Evolutionary conservation across 2,113 vertebrate genomes (phyloP).

Genomic region (Vimba vimba): DNA sequence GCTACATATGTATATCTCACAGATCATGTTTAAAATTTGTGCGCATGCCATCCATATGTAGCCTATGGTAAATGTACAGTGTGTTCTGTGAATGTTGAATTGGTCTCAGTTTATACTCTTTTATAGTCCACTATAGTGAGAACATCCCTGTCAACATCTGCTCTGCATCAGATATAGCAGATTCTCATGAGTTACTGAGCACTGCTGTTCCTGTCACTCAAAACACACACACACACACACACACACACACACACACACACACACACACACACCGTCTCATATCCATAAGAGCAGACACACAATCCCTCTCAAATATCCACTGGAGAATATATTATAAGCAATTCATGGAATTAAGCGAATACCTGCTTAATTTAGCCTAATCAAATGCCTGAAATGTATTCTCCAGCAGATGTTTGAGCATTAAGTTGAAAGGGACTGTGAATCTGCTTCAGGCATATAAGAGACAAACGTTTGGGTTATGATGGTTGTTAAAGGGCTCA

Average conservation of each 20-base stretch:
- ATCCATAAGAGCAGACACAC: too few relatives aligned
- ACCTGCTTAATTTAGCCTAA: too few relatives aligned
- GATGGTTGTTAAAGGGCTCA: too few relatives aligned
- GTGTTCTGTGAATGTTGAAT: neutral
- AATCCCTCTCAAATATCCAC: too few relatives aligned
- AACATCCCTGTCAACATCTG: neutral
- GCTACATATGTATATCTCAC: conserved; percentile 18
- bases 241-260: neutral
- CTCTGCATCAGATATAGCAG: neutral
- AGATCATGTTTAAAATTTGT: conserved; percentile 31
- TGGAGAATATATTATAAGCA: too few relatives aligned
- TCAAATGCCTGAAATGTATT: too few relatives aligned
- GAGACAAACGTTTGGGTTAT: too few relatives aligned
- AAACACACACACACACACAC: neutral
- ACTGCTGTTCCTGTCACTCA: conserved; percentile 29
- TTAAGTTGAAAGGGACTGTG: too few relatives aligned
- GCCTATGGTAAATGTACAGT: neutral
- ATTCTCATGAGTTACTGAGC: conserved; percentile 39
- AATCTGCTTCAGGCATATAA: too few relatives aligned
- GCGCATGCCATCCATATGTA: neutral
- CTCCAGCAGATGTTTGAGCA: too few relatives aligned
- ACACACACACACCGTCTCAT: neutral
- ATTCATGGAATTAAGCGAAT: too few relatives aligned
- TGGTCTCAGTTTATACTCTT: neutral
- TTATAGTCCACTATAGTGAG: neutral